phyloP scores from a whole-genome alignment of 1,140 invertebrate species.

The Drosophila jambulina region DNA sequence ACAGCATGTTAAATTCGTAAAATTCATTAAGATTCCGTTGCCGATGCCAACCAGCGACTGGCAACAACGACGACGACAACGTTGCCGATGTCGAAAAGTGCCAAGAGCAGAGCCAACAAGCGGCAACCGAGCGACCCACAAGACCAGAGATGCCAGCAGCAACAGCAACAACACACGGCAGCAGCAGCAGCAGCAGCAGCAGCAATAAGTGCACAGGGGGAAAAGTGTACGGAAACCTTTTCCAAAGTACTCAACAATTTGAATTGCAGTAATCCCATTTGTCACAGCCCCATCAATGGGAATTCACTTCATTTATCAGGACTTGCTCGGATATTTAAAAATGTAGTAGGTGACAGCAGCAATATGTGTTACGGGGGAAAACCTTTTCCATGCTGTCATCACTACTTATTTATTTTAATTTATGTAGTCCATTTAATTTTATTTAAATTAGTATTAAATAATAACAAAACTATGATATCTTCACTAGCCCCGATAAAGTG shows the following conservation, averaged over 20 bases:
- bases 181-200: conserved; percentile 26
- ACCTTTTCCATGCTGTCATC: neutral
- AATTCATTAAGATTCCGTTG: conserved; percentile 83
- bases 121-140: conserved; percentile 48
- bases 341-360: neutral
- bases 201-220: conserved; percentile 28
- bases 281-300: neutral
- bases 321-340: neutral
- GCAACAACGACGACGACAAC: conserved; percentile 39
- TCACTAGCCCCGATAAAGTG: neutral
- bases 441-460: neutral
- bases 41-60: conserved; percentile 74
- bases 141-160: conserved; percentile 52
- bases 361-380: neutral
- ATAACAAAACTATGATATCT: too few relatives aligned
- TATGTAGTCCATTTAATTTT: neutral
- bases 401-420: neutral
- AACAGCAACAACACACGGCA: conserved; percentile 34
- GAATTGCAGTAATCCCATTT: neutral
- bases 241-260: neutral
- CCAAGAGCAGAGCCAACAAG: conserved; percentile 74
- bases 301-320: neutral
- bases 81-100: conserved; percentile 72
- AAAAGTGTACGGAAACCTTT: neutral
- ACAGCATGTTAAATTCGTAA: conserved; percentile 84